Conservation (phyloP, 2,113 vertebrate genomes). For the Baryphthengus martii region DNA sequence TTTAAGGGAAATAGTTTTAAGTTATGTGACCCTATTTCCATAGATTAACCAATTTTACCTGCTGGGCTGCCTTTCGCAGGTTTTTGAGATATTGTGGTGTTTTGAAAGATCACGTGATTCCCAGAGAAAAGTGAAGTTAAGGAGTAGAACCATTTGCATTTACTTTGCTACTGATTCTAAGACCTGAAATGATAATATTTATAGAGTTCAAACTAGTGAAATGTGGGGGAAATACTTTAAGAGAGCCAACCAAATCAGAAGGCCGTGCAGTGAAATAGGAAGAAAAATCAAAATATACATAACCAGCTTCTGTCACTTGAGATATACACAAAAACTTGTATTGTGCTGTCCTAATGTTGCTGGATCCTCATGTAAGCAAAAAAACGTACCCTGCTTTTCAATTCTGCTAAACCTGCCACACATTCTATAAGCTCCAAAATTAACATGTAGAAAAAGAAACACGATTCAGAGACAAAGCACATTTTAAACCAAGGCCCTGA, state of each 20-base stretch:
- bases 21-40: background rate
- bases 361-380: background rate
- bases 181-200: background rate
- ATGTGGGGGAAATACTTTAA: background rate
- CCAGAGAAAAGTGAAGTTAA: background rate
- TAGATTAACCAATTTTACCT: background rate
- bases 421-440: background rate
- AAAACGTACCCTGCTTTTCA: background rate
- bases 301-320: background rate
- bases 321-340: background rate
- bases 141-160: background rate
- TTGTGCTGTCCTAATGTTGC: background rate
- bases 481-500: constrained; percentile 9
- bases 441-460: background rate
- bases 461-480: constrained; percentile 3
- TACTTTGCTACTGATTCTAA: background rate
- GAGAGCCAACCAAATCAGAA: background rate
- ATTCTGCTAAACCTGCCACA: background rate
- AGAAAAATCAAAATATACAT: background rate
- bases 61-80: background rate
- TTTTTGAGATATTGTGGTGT: background rate
- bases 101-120: background rate
- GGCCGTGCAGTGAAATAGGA: background rate
- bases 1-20: background rate
- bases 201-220: background rate